Conservation (phyloP, 2,797 vertebrate species). For the Sebastes paucispinis region DNA sequence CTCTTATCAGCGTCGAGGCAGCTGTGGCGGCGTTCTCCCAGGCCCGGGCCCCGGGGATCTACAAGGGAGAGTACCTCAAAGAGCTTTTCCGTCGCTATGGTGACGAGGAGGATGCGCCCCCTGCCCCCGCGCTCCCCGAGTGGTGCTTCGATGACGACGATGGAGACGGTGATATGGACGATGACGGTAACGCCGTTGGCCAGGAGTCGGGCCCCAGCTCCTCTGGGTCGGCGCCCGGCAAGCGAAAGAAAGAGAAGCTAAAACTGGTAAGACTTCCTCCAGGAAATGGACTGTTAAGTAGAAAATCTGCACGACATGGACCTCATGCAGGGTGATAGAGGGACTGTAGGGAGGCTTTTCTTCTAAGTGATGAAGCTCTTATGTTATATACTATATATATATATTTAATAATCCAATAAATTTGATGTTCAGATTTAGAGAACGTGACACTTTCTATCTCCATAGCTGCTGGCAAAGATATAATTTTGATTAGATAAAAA, state of each 20-base stretch:
- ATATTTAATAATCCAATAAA: not conserved
- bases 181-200: conserved; percentile 85
- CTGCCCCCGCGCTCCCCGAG: conserved; percentile 91
- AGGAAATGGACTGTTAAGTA: conserved; percentile 54
- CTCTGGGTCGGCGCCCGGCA: conserved; percentile 87
- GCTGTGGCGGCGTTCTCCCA: conserved; percentile 93
- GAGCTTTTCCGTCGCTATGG: conserved; percentile 97
- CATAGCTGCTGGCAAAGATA: not conserved
- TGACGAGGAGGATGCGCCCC: conserved; percentile 91
- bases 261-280: conserved; percentile 86
- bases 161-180: conserved; percentile 81
- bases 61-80: conserved; percentile 98
- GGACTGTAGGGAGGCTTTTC: not conserved
- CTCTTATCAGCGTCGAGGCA: conserved; percentile 88
- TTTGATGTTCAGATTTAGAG: no score
- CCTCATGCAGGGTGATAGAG: conserved; percentile 19
- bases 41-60: conserved; percentile 96
- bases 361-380: conserved; percentile 4
- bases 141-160: conserved; percentile 97
- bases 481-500: not conserved
- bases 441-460: no score
- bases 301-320: conserved; percentile 15
- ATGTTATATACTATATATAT: not conserved
- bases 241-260: conserved; percentile 93
- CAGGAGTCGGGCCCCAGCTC: conserved; percentile 93